Conservation (phyloP, 2,797 vertebrate species). For the Gadopsis marmoratus region DNA sequence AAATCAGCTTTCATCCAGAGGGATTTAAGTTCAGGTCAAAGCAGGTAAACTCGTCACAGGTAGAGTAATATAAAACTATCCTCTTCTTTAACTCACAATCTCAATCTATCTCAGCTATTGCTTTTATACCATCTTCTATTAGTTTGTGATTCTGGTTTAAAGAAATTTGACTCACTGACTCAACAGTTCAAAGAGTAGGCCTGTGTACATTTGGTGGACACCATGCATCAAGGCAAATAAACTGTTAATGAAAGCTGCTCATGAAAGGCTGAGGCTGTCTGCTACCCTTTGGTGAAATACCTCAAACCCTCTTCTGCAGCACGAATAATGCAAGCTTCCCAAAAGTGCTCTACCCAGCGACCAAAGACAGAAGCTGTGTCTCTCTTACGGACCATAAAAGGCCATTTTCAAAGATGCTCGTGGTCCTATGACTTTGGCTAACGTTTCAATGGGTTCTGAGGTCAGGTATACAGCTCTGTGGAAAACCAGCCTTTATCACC, state of each 20-base stretch:
- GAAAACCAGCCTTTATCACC: constrained; percentile 26
- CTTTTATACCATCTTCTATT: not conserved
- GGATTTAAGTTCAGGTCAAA: not conserved
- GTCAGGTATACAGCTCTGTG: constrained; percentile 54
- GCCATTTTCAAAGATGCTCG: constrained; percentile 63
- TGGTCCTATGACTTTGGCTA: constrained; percentile 52
- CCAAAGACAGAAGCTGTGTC: constrained; percentile 50
- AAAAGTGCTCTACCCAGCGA: constrained; percentile 48
- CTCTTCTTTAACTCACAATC: constrained; percentile 1
- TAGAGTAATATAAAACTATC: not conserved
- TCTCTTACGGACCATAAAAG: constrained; percentile 78
- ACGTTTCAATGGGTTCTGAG: constrained; percentile 57
- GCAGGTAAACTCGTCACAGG: constrained; percentile 10
- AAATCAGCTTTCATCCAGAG: constrained; percentile 14
- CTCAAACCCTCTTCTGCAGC: constrained; percentile 48
- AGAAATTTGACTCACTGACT: constrained; percentile 28
- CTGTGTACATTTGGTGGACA: constrained; percentile 44
- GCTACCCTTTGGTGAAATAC: constrained; percentile 59
- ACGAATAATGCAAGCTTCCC: constrained; percentile 43
- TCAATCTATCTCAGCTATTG: not conserved
- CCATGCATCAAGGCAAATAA: constrained; percentile 24
- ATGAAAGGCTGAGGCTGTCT: constrained; percentile 25
- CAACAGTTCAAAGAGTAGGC: constrained; percentile 18
- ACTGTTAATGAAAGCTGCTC: constrained; percentile 25
- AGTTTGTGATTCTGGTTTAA: constrained; percentile 14